Evolutionary conservation across 2,797 vertebrate species (phyloP).

Genomic region (Champsocephalus gunnari): DNA sequence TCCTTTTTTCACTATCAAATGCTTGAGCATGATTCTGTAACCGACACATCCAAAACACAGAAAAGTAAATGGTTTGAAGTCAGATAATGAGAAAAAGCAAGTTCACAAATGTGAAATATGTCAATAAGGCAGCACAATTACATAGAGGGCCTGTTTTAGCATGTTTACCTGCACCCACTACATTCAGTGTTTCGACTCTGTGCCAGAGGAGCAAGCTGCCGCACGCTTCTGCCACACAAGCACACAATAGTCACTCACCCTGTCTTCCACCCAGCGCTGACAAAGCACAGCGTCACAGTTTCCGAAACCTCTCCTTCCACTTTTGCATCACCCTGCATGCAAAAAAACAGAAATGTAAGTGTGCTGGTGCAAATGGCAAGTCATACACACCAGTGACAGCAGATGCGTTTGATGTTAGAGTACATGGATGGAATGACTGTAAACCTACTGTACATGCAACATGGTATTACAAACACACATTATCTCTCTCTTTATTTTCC

Average conservation of each 20-base stretch:
- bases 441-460: no score
- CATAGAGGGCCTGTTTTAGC: constrained; percentile 66
- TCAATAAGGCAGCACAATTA: constrained; percentile 55
- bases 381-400: constrained; percentile 5
- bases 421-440: not conserved
- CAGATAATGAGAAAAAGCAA: constrained; percentile 48
- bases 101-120: constrained; percentile 46
- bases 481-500: not conserved
- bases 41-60: constrained; percentile 4
- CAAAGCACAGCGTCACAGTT: constrained; percentile 78
- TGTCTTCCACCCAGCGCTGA: constrained; percentile 66
- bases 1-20: not conserved
- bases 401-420: not conserved
- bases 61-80: constrained; percentile 23
- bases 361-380: constrained; percentile 31
- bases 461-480: not conserved
- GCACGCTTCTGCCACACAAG: constrained; percentile 72
- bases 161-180: constrained; percentile 78
- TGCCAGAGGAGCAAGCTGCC: constrained; percentile 67
- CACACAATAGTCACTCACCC: constrained; percentile 66
- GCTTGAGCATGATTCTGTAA: constrained; percentile 15
- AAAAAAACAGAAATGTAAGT: constrained; percentile 34
- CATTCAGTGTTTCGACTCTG: constrained; percentile 55
- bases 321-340: constrained; percentile 70
- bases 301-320: constrained; percentile 75